Conservation (phyloP, 2,113 vertebrate genomes). For the Stomatorhinus ivindoensis region DNA sequence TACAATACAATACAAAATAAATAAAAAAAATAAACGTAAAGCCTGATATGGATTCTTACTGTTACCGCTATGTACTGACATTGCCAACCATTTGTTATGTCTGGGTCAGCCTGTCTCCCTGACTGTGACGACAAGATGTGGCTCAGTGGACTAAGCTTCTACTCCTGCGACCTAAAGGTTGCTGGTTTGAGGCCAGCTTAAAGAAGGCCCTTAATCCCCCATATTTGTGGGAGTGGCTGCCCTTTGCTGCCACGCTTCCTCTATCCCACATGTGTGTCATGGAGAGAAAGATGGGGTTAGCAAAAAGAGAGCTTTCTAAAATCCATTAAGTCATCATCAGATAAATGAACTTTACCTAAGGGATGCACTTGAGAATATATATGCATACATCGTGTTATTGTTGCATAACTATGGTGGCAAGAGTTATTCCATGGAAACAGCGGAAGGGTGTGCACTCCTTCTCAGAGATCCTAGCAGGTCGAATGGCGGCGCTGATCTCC, state of each 20-base stretch:
- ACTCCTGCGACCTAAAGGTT: not conserved
- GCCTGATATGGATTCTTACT: not conserved
- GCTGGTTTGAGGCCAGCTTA: not conserved
- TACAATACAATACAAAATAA: not conserved
- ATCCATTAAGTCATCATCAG: not conserved
- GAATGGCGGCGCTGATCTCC: slow-evolving; percentile 51
- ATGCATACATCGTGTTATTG: not conserved
- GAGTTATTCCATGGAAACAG: not conserved
- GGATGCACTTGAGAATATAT: not conserved
- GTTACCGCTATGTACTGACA: not conserved
- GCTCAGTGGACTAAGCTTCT: not conserved
- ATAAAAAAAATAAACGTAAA: not conserved
- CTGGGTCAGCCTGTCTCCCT: not conserved
- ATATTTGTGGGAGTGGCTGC: not conserved
- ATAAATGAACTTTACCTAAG: not conserved
- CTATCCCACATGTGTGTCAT: not conserved
- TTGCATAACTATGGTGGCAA: not conserved
- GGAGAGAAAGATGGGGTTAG: not conserved
- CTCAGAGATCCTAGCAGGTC: not conserved
- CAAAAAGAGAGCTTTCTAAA: not conserved
- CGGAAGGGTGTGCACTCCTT: not conserved
- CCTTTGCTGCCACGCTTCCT: not conserved
- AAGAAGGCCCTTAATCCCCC: not conserved
- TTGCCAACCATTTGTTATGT: not conserved
- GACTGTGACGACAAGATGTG: not conserved